Percentiles rank a stretch among this genome's conserved stretches.
phyloP scores from a whole-genome alignment of 2,113 vertebrate genomes.

The human (Homo sapiens) region DNA sequence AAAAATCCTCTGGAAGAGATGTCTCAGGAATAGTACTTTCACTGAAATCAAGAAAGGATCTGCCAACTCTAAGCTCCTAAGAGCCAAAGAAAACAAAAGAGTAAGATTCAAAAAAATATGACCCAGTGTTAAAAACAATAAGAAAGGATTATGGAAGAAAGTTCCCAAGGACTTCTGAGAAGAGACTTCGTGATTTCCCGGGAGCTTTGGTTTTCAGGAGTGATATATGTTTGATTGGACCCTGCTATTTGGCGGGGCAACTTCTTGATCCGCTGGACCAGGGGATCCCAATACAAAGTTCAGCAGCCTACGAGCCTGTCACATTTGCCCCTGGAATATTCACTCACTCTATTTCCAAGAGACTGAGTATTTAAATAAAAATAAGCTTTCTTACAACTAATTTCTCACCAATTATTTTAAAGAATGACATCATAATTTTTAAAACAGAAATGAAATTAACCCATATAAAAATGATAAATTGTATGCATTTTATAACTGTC shows the following conservation, averaged over 20 bases:
- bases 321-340: not conserved
- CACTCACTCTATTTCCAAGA: not conserved
- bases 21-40: not conserved
- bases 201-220: not conserved
- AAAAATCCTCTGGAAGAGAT: not conserved
- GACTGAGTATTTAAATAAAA: not conserved
- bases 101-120: not conserved
- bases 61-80: not conserved
- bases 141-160: not conserved
- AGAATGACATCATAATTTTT: not conserved
- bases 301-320: fast-evolving
- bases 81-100: not conserved
- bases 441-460: not conserved
- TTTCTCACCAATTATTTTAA: not conserved
- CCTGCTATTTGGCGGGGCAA: not conserved
- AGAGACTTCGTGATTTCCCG: not conserved
- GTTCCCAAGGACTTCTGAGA: not conserved
- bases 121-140: not conserved
- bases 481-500: not conserved
- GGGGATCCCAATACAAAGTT: not conserved
- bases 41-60: not conserved
- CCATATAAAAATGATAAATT: not conserved
- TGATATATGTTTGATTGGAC: not conserved
- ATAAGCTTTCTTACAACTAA: not conserved
- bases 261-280: not conserved